Conservation (phyloP, 2,888 invertebrate species). For the Ectemnius lituratus region DNA sequence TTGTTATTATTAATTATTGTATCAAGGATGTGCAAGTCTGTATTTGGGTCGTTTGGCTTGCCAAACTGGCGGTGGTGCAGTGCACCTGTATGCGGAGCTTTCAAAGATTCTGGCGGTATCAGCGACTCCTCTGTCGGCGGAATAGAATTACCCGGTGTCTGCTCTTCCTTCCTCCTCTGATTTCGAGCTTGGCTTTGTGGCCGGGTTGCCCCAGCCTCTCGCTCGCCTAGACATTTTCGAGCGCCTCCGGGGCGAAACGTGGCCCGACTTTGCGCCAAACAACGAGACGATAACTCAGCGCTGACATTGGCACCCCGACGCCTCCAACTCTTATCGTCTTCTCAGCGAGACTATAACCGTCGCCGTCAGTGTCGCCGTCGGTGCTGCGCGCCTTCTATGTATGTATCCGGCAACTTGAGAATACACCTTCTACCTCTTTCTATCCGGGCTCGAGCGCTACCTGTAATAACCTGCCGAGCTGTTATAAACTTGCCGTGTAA, state of each 20-base stretch:
- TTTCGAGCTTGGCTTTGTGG: background rate
- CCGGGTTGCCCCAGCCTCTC: no score
- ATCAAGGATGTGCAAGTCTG: no score
- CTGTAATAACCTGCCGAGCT: background rate
- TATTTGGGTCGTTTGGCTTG: no score
- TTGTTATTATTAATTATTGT: no score
- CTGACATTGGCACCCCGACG: constrained; percentile 47
- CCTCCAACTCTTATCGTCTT: constrained; percentile 27
- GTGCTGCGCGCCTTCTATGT: constrained; percentile 7
- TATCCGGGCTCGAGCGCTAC: background rate
- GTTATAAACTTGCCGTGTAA: background rate
- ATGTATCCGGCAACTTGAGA: constrained; percentile 3
- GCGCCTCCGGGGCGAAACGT: constrained; percentile 32
- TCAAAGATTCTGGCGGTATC: constrained; percentile 6
- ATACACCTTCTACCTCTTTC: background rate
- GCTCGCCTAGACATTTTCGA: constrained; percentile 2
- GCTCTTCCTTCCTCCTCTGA: background rate
- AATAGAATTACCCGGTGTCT: constrained; percentile 2
- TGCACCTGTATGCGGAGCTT: background rate
- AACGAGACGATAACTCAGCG: constrained; percentile 50
- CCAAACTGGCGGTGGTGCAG: no score
- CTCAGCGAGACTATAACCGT: background rate
- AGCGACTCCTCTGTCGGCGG: background rate
- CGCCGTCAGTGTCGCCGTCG: constrained; percentile 31
- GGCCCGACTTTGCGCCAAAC: constrained; percentile 30